Percentiles rank a stretch among this genome's conserved stretches.
Evolutionary conservation across 2,113 vertebrate genomes (phyloP).

Genomic region (Diglossa brunneiventris): DNA sequence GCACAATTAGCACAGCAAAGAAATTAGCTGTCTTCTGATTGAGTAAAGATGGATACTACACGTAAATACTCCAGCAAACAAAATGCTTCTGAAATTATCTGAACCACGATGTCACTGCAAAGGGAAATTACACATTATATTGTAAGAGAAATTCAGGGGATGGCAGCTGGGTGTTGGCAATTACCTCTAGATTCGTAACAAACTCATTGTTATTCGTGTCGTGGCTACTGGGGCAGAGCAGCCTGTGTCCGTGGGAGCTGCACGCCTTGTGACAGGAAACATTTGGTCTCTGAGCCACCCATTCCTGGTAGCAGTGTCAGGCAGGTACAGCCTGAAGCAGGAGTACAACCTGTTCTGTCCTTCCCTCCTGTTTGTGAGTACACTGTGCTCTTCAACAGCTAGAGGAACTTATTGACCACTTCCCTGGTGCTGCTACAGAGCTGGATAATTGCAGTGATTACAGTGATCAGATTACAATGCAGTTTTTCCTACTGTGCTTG

Average conservation of each 20-base stretch:
- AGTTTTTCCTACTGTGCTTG: not conserved
- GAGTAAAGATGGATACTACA: not conserved
- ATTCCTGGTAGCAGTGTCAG: not conserved
- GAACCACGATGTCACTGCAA: not conserved
- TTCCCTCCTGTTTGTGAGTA: not conserved
- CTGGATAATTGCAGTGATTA: not conserved
- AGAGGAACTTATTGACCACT: not conserved
- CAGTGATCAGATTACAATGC: not conserved
- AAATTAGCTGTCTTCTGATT: conserved; percentile 30
- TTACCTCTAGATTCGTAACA: conserved; percentile 6
- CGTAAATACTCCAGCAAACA: not conserved
- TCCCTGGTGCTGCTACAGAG: not conserved
- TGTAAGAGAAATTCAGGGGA: not conserved
- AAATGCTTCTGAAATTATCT: conserved; percentile 12
- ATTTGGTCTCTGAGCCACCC: not conserved
- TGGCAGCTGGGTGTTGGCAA: not conserved
- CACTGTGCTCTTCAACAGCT: not conserved
- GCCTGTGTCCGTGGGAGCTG: not conserved
- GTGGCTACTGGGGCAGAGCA: not conserved
- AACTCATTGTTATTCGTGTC: not conserved
- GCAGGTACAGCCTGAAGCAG: not conserved
- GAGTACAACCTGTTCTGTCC: not conserved
- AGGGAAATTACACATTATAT: not conserved
- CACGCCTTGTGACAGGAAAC: not conserved
- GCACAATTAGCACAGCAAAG: conserved; percentile 32